Evolutionary conservation across 2,113 vertebrate species (phyloP), one percentile per base, ranked within the genome.

Genomic region (Pachycephala philippinensis): DNA sequence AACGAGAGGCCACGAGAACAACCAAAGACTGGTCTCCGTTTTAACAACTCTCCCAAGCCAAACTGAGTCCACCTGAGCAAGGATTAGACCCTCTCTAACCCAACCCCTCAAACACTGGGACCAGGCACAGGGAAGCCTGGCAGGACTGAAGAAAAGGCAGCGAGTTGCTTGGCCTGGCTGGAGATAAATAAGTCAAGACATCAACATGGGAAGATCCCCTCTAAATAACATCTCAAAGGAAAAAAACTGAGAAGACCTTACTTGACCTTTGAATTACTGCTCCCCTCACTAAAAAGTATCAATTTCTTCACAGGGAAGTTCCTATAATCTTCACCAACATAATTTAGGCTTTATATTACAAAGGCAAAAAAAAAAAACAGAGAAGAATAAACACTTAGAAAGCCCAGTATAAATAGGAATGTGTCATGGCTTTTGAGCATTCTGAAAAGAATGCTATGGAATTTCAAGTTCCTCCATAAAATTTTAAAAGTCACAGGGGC

Each of bases 341-440:
- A 97, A 96, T 84, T 92, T 42, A 86, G 76, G 71, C 45, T 94
- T 94, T 78, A 70, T 40, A 57, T 92, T 94, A 88, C 93, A 93
- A 95, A 90, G 74, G 24, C 21, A 1, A 17, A 8, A 22, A 31
- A 60, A 35, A 39, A 66, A 37, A n/a, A n/a, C 2, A 7, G 15
- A 70, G 33, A 66, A 74, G 63, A 84, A 85, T 30, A 86, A 89
- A 70, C 37, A 65, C 52, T 70, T 54, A n/a, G 45, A 92, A 47
- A 92, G 45, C 44, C 50, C 5, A 1, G 44, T 60, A 84, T 37
- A 86, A 92, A 92, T 0, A 74, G 72, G 64, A 93, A 87, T 10
- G 56, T 24, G 84, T 88, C 37, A 15, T 2, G 69, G 80, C 63
- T 84, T 82, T 92, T 65, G 90, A 88, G 86, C 65, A 27, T 45